Evolutionary conservation across 2,113 vertebrate species (phyloP), one percentile per base, ranked within the genome.

Genomic region (Pseudonaja textilis): DNA sequence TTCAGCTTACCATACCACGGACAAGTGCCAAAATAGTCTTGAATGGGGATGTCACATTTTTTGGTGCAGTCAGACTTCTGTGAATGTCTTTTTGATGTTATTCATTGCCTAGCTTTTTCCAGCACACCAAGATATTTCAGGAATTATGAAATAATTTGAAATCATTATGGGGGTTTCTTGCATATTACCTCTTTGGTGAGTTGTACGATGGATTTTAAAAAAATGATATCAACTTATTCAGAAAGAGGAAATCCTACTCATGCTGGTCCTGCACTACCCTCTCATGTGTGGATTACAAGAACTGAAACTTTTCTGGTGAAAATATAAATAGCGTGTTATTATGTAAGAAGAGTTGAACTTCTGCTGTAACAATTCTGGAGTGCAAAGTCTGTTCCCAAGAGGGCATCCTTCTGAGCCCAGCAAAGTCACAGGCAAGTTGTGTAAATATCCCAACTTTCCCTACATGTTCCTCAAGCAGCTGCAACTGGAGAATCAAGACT

Each of bases 1-100:
- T 99, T 96, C 98, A 99, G 93, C 98, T 99, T 91, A 98, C 99
- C 85, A 99, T 99, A 94, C 99, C 99, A 18, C 97, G 99, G 1
- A 94, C 97, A 29, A 95, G 97, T 20, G 98, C 99, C 34, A 98
- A 98, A 69, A 98, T 99, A 93, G 99, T 98, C 25, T 96, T 98
- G 95, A 98, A 98, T n/a, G 99, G 99, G 93, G 99, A 99, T 6
- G 97, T 97, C 93, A 99, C 99, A 52, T 99, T 99, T 96, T 98
- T 99, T 88, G 99, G 99, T 50, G 99, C 98, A 29, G 93, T 99
- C 93, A 98, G 98, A 94, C 98, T 99, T 94, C 95, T 97, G 95
- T 99, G 97, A 99, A 93, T 89, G n/a, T 92, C 0, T 52, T 45
- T 94, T 89, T 3, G 95, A 1, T 7, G 1, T 52, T 26, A 86